These are phyloP conservation scores for Nineta flava DNA, from an alignment of 2,888 invertebrate species.

Conservation along the genomic window DNA sequence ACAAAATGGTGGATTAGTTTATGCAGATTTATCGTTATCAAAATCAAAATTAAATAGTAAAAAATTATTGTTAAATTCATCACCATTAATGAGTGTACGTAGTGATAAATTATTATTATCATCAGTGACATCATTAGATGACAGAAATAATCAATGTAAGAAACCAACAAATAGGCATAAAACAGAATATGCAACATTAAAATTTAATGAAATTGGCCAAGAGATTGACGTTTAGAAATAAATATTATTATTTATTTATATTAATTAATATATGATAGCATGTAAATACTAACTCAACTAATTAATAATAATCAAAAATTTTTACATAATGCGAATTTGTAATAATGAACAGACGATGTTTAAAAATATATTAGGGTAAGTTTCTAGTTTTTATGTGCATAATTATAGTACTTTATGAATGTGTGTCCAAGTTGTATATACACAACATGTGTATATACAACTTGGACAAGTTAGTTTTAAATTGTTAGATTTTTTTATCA, in stretches of 20 bases:
- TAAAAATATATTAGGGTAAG: no score
- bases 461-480: no score
- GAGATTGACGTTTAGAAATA: conserved; percentile 47
- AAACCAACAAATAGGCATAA: conserved; percentile 21
- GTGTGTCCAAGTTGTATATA: no score
- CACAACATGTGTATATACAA: no score
- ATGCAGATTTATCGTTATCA: conserved; percentile 31
- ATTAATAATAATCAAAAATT: neutral
- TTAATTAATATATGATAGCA: neutral
- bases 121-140: conserved; percentile 9
- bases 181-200: conserved; percentile 47
- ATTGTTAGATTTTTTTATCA: no score
- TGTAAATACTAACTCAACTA: conserved; percentile 4
- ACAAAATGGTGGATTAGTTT: conserved; percentile 26
- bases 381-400: no score
- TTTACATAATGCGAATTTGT: no score
- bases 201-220: conserved; percentile 49
- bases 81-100: no score
- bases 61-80: conserved; percentile 11
- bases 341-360: no score
- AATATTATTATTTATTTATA: neutral
- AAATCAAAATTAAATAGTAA: conserved; percentile 17
- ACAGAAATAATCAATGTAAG: conserved; percentile 19
- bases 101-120: conserved; percentile 12
- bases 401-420: no score